Conservation (phyloP, 2,113 vertebrate species). For the Alexandromys fortis region DNA sequence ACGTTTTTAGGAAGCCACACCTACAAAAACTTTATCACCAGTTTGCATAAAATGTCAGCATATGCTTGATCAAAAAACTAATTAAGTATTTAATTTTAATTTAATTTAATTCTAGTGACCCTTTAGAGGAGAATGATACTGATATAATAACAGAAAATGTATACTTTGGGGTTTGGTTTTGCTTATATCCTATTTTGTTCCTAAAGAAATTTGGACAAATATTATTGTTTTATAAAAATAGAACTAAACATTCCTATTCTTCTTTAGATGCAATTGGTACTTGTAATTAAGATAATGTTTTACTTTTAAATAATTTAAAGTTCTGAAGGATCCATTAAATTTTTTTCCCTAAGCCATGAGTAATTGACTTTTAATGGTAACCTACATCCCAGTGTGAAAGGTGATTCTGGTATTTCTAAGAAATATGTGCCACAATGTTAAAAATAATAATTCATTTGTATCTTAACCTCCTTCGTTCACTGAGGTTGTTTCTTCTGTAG, state of each 20-base stretch:
- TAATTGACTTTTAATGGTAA: not conserved
- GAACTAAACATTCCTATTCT: not conserved
- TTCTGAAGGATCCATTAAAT: not conserved
- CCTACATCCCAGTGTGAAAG: not conserved
- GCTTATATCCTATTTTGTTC: conserved; percentile 8
- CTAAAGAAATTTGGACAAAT: conserved; percentile 6
- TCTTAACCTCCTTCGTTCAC: not conserved
- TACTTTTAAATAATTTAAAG: conserved; percentile 19
- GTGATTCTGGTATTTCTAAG: not conserved
- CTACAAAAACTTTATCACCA: not conserved
- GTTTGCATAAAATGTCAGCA: not conserved
- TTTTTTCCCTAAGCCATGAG: not conserved
- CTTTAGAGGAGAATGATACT: not conserved
- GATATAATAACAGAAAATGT: not conserved
- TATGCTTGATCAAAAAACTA: not conserved
- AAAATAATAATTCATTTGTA: not conserved
- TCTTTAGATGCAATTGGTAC: not conserved
- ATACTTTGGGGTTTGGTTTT: not conserved
- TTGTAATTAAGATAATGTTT: conserved; percentile 17
- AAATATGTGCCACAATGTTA: not conserved
- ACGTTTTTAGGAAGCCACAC: conserved; percentile 24
- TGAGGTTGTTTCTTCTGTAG: not conserved
- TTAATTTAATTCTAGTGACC: not conserved
- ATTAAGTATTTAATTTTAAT: not conserved
- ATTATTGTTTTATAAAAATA: conserved; percentile 31